Conservation (phyloP, 2,888 invertebrate genomes). For the Drosophila histrio region DNA sequence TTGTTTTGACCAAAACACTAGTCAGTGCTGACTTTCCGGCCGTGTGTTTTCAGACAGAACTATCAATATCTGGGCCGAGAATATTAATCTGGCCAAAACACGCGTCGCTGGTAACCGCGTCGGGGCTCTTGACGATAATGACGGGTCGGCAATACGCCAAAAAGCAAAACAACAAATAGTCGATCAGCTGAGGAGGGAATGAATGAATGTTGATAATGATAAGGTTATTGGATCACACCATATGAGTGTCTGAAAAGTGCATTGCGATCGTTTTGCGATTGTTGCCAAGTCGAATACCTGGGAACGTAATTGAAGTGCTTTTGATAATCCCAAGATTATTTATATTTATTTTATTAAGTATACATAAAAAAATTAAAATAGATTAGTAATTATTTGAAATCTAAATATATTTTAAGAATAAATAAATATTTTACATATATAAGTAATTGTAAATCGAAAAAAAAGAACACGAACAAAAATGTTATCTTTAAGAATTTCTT, state of each 20-base stretch:
- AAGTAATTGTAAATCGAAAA: no score
- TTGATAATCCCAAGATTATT: slow-evolving; percentile 5
- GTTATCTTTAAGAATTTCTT: no score
- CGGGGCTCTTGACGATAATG: neutral
- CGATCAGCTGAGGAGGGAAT: slow-evolving; percentile 20
- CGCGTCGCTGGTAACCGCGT: slow-evolving; percentile 1
- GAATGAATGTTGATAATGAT: slow-evolving; percentile 16
- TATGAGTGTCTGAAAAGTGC: neutral
- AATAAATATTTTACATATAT: no score
- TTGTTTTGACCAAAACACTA: slow-evolving; percentile 23
- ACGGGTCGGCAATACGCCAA: neutral
- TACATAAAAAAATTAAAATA: neutral
- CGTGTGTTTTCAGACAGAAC: neutral
- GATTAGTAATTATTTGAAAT: no score
- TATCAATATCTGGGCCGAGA: neutral
- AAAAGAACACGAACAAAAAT: no score
- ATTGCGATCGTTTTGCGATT: slow-evolving; percentile 5
- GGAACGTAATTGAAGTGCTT: neutral
- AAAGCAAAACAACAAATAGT: neutral
- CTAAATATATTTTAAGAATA: no score
- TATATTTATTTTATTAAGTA: neutral
- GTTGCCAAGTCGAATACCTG: slow-evolving; percentile 13
- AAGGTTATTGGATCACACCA: slow-evolving; percentile 24
- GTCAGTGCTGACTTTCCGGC: neutral
- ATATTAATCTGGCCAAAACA: neutral